Evolutionary conservation across 2,888 invertebrate species (phyloP).

Genomic region (Athetis lepigone): DNA sequence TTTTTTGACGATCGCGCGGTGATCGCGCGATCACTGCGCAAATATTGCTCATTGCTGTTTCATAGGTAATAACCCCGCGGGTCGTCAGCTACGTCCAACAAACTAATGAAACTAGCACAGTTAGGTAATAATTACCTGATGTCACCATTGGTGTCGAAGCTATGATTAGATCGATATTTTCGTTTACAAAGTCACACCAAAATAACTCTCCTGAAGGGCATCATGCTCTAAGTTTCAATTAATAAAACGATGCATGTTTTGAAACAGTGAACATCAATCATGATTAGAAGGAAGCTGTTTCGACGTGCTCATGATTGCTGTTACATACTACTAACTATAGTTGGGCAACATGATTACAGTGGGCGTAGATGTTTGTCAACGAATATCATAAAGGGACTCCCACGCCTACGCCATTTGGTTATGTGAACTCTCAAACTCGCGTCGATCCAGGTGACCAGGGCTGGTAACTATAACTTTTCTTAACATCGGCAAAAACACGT

Average conservation of each 20-base stretch:
- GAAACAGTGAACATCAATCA: conserved; percentile 49
- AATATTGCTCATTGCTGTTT: too few species aligned
- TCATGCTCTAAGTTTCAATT: conserved; percentile 18
- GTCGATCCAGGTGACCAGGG: conserved; percentile 16
- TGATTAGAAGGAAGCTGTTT: conserved; percentile 34
- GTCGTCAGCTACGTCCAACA: conserved; percentile 1
- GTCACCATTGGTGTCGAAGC: not conserved
- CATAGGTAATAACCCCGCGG: too few species aligned
- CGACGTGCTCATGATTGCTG: conserved; percentile 29
- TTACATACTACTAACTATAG: conserved; percentile 32
- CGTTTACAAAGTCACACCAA: not conserved
- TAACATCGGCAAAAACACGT: conserved; percentile 34
- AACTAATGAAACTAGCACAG: conserved; percentile 4
- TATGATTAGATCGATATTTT: conserved; percentile 12
- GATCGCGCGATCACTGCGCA: too few species aligned
- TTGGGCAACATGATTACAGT: conserved; percentile 43
- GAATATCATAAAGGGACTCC: conserved; percentile 35
- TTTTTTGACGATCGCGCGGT: too few species aligned
- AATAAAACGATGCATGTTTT: conserved; percentile 40
- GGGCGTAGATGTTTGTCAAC: conserved; percentile 56
- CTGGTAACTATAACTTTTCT: conserved; percentile 11
- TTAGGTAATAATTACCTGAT: conserved; percentile 9
- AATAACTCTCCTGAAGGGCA: not conserved
- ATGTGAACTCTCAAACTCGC: conserved; percentile 34
- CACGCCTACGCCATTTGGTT: conserved; percentile 23